Base-by-base conservation (phyloP, 1,140 invertebrate species). In the Asbolus verrucosus region DNA sequence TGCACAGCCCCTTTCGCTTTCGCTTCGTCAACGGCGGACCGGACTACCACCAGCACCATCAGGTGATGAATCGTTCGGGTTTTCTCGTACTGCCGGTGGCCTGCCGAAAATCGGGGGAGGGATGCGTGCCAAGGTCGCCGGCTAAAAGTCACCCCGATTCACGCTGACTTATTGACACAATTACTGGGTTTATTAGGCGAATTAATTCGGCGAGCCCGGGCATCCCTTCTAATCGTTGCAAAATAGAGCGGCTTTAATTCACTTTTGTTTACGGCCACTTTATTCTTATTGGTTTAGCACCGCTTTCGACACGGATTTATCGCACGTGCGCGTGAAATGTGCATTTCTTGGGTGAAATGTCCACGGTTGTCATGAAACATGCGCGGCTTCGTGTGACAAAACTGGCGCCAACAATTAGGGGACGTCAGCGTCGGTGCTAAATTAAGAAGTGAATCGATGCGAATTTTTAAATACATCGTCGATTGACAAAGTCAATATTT, bases 1-100 rank as follows among this genome's bases (percentile, higher is more conserved):
- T 89, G 59, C 87, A 89, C 78, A 89, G 87, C 70, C 87, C 87
- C 0, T 88, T 87, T 76, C 80, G 87, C 2, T 88, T 86, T 77
- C 83, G 86, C 72, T 85, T 84, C 75, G 82, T 83, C 43, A 88
- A 88, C 77, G 87, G 86, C 27, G 83, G 81, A 13, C 79, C 81
- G 6, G 86, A 83, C 72, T 82, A 75, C 46, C 71, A 76, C 50
- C 73, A 63, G 30, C 82, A 84, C 73, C 84, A 86, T 71, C 80
- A 80, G 85, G 85, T 86, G 83, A 77, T 67, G 43, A 67, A 65
- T 31, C 46, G 30, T 65, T 65, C 21, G 15, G 15, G 39, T 16
- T 43, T 43, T 14, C 16, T 16, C 15, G 39, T 14, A 11, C 13
- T 27, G 19, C 18, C 9, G 46, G 46, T 21, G 21, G 46, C 21